Conservation (phyloP, 1,140 invertebrate species). For the Dreissena rostriformis region DNA sequence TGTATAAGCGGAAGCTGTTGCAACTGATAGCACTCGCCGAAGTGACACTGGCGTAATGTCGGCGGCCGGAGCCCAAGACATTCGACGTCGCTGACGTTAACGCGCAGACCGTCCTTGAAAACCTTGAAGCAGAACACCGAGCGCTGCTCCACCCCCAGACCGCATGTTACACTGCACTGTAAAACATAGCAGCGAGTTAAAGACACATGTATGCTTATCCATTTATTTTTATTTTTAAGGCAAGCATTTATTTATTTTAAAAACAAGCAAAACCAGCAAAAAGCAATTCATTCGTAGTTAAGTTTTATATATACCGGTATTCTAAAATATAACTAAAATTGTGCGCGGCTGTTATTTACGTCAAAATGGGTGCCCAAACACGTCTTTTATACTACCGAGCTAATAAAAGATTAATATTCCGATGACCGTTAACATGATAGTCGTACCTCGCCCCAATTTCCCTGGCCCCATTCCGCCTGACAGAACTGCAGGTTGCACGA, state of each 20-base stretch:
- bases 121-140: conserved; percentile 91
- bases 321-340: too few relatives aligned
- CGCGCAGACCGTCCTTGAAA: conserved; percentile 34
- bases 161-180: conserved; percentile 87
- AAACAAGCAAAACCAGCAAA: too few relatives aligned
- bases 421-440: neutral
- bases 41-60: conserved; percentile 51
- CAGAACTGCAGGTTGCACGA: conserved; percentile 64
- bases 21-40: conserved; percentile 53
- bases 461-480: conserved; percentile 60
- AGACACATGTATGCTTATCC: too few relatives aligned
- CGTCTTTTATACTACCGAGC: too few relatives aligned
- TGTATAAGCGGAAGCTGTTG: conserved; percentile 61
- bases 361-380: too few relatives aligned
- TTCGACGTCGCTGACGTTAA: conserved; percentile 57
- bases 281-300: too few relatives aligned
- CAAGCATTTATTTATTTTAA: too few relatives aligned
- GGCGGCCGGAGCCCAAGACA: conserved; percentile 58
- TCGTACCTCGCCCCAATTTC: conserved; percentile 59
- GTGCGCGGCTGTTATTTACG: too few relatives aligned
- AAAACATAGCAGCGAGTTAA: neutral
- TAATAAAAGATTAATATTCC: too few relatives aligned
- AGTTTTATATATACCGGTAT: too few relatives aligned
- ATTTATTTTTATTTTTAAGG: too few relatives aligned
- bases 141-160: conserved; percentile 84